Base-by-base conservation (phyloP, 1,140 invertebrate genomes). In the Achatina immaculata region DNA sequence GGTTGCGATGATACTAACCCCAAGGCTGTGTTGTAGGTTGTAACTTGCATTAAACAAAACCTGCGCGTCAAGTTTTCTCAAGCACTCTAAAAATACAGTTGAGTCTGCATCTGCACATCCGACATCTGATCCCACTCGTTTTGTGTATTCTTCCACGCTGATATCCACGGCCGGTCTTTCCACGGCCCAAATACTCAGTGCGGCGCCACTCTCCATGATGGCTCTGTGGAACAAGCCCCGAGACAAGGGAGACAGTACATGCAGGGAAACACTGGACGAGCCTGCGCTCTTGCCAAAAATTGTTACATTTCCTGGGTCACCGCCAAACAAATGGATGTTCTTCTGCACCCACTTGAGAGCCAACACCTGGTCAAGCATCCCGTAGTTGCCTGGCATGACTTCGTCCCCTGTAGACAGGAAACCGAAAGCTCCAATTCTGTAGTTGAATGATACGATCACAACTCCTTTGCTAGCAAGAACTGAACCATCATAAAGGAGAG, bases 301-400 rank as follows among this genome's bases (percentile, higher is more conserved):
- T 0, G 97, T 98, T 69, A 99, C 96, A 0, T 93, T 93, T n/a
- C n/a, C n/a, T n/a, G n/a, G n/a, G n/a, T n/a, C n/a, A n/a, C n/a
- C n/a, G n/a, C n/a, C n/a, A n/a, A n/a, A n/a, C n/a, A 99, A 80
- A 92, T 93, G 77, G 93, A 93, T 51, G 98, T 96, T 90, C 98
- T 97, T 75, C 97, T 95, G 83, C 96, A 92, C n/a, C 97, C 97
- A 99, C 87, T 94, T 93, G 19, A 99, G 90, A 0, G 97, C 97
- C 94, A 96, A n/a, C n/a, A n/a, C n/a, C n/a, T n/a, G n/a, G n/a
- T n/a, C n/a, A n/a, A n/a, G n/a, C n/a, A n/a, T n/a, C n/a, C 97
- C 97, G 92, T 98, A 98, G 92, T 99, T 99, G 36, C 97, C 97
- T 0, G 96, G 96, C n/a, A 96, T 97, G 88, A 96, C 95, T 82